These are phyloP conservation scores for Polia nebulosa DNA, from an alignment of 2,888 invertebrate genomes.

Conservation along the genomic window DNA sequence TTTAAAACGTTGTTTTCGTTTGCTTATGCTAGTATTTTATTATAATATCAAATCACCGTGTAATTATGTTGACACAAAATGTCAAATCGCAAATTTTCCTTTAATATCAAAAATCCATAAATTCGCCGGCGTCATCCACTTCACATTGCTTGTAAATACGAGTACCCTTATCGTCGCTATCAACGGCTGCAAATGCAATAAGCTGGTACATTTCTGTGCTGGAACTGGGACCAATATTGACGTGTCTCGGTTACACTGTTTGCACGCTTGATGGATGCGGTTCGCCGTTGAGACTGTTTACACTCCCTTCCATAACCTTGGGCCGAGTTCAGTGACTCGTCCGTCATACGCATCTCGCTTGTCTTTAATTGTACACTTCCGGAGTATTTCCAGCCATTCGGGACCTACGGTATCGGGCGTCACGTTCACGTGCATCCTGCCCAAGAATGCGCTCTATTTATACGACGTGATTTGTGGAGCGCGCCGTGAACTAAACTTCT, in stretches of 20 bases:
- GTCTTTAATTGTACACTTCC: constrained; percentile 84
- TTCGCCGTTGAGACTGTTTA: constrained; percentile 77
- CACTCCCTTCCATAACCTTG: constrained; percentile 85
- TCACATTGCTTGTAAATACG: constrained; percentile 50
- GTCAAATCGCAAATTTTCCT: constrained; percentile 10
- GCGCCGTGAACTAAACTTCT: constrained; percentile 52
- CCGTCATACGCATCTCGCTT: constrained; percentile 74
- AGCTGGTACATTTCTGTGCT: constrained; percentile 45
- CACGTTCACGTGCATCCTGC: constrained; percentile 81
- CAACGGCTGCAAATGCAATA: constrained; percentile 73
- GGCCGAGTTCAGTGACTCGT: constrained; percentile 83
- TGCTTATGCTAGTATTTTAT: constrained; percentile 6
- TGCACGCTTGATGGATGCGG: constrained; percentile 84
- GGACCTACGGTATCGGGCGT: constrained; percentile 79
- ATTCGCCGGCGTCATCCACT: constrained; percentile 58
- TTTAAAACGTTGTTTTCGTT: constrained; percentile 26
- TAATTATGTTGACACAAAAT: constrained; percentile 24
- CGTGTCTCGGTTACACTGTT: constrained; percentile 82
- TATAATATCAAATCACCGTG: constrained; percentile 11
- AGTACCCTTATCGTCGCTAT: constrained; percentile 71
- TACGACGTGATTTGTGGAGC: constrained; percentile 61
- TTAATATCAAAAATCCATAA: constrained; percentile 46
- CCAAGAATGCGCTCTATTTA: constrained; percentile 70
- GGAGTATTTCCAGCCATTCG: constrained; percentile 82
- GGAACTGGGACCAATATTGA: constrained; percentile 77